Conservation (phyloP, 2,888 invertebrate species). For the Acanthosepion esculentum region DNA sequence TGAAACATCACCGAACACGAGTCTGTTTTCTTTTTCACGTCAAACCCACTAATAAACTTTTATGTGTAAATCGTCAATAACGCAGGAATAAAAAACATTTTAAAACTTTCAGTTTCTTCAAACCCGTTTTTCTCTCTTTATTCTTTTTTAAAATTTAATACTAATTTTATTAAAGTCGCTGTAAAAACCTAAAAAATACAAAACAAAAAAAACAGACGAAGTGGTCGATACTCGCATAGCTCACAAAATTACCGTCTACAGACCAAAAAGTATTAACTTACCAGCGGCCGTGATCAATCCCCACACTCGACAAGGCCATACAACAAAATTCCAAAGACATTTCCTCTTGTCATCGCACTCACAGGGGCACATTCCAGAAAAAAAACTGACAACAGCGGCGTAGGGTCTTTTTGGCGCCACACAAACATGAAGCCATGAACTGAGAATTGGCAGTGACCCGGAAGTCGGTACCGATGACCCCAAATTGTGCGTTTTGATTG, state of each 20-base stretch:
- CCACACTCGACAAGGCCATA: slow-evolving; percentile 44
- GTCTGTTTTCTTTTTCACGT: neutral
- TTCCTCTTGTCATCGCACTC: neutral
- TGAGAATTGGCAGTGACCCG: slow-evolving; percentile 39
- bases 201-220: no score
- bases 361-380: slow-evolving; percentile 41
- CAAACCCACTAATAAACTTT: no score
- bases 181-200: no score
- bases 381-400: slow-evolving; percentile 37
- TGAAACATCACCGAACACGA: neutral
- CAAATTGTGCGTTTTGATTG: neutral
- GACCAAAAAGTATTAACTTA: neutral
- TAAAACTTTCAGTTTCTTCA: no score
- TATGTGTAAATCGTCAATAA: neutral
- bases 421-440: slow-evolving; percentile 42
- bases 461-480: slow-evolving; percentile 40
- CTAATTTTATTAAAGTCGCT: neutral
- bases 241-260: no score
- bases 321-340: slow-evolving; percentile 36
- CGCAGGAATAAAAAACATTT: neutral
- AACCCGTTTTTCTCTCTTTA: neutral
- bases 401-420: slow-evolving; percentile 10
- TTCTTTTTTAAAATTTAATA: neutral
- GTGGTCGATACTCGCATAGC: no score
- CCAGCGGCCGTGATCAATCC: slow-evolving; percentile 43